Evolutionary conservation across 2,113 vertebrate species (phyloP).

Genomic region (Tachysurus fulvidraco): DNA sequence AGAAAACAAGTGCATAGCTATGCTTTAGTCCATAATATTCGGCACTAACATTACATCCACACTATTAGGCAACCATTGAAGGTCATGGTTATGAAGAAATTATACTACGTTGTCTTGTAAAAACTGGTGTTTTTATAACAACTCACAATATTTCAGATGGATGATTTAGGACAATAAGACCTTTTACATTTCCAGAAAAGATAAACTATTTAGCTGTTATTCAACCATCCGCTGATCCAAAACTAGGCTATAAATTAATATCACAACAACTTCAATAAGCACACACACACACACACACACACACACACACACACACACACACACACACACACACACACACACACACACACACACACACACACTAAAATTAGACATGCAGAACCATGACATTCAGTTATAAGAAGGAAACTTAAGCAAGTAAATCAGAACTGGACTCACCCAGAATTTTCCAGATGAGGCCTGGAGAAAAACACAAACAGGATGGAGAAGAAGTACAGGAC

Average conservation of each 20-base stretch:
- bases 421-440: conserved; percentile 62
- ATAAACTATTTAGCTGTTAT: neutral
- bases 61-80: neutral
- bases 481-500: neutral
- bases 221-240: neutral
- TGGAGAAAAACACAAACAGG: conserved; percentile 40
- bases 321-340: neutral
- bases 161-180: neutral
- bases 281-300: neutral
- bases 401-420: neutral
- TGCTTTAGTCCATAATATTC: neutral
- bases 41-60: neutral
- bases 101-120: neutral
- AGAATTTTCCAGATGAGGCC: conserved; percentile 63
- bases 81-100: neutral
- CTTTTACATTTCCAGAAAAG: neutral
- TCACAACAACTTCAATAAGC: neutral
- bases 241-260: neutral
- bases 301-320: neutral
- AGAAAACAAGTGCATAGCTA: conserved; percentile 18
- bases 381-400: neutral
- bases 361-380: neutral
- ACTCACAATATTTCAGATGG: neutral
- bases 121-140: neutral
- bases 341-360: neutral